Base-by-base conservation (phyloP, 2,797 vertebrate species). In the Monodelphis domestica region DNA sequence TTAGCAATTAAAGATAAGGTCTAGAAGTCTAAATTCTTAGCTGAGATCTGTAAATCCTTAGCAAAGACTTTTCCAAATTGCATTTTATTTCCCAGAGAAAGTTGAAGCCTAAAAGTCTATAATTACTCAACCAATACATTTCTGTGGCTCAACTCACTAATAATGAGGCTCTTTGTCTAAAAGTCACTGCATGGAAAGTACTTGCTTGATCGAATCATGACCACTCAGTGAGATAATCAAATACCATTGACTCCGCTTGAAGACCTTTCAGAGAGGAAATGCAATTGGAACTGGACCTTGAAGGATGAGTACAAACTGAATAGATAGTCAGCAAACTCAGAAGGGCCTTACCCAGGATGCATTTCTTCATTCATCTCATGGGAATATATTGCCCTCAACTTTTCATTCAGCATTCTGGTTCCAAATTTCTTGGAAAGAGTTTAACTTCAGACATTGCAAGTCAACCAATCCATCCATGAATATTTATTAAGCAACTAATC, bases 371-470 rank as follows among this genome's bases (percentile, higher is more conserved):
- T 92, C 50, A 93, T 56, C 54, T 53, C 52, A 51, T n/a, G 38
- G 59, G 90, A 96, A 94, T n/a, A 94, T 54, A 92, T 52, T 54
- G 89, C 0, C 95, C 90, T 89, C 84, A 6, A 63, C 24, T 95
- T 97, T 94, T 56, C 15, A 88, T 91, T 21, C 88, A 56, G 4
- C 70, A 4, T 29, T 89, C 55, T 94, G 30, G 53, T 91, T 96
- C 33, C 10, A 96, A 55, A 57, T 29, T 88, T 96, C 54, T 92
- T 95, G 93, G 93, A 63, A 17, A 57, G 95, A 93, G 94, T 14
- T 94, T 89, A 94, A 91, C 89, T 93, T 94, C 56, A 97, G 53
- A 92, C 26, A 96, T 94, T 94, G 63, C 28, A 70, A 38, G 5
- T n/a, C 15, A 78, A 78, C 78, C 63, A 70, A 78, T 24, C n/a